Evolutionary conservation across 1,140 invertebrate species (phyloP).

Genomic region (Conus ventricosus): DNA sequence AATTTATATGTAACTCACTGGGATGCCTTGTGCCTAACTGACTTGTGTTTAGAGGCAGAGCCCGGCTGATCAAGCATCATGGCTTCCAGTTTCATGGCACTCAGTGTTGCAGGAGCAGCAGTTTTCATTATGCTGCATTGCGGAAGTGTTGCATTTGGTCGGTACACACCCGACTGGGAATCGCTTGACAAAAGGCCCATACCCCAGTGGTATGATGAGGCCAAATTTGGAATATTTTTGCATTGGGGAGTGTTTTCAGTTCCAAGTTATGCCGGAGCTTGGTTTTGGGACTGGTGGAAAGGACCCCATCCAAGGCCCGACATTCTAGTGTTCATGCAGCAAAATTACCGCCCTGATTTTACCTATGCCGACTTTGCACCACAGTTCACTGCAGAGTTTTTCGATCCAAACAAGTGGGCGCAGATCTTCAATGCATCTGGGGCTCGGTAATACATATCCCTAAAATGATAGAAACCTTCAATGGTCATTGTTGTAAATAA

Average conservation of each 20-base stretch:
- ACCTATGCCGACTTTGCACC: conserved; percentile 71
- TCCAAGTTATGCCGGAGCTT: conserved; percentile 64
- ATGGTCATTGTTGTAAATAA: too few relatives aligned
- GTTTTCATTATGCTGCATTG: neutral
- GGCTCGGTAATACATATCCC: conserved; percentile 57
- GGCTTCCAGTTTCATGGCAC: too few relatives aligned
- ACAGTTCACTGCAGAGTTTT: conserved; percentile 68
- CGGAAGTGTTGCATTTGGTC: neutral
- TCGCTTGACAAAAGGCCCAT: conserved; percentile 73
- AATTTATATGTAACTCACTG: too few relatives aligned
- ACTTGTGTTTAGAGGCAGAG: too few relatives aligned
- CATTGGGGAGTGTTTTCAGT: conserved; percentile 76
- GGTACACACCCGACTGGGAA: conserved; percentile 68
- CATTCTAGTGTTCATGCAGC: conserved; percentile 63
- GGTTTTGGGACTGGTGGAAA: conserved; percentile 72
- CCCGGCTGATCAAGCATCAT: too few relatives aligned
- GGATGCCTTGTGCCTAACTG: too few relatives aligned
- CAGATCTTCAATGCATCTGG: conserved; percentile 66
- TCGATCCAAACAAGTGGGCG: conserved; percentile 65
- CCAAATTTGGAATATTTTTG: conserved; percentile 75
- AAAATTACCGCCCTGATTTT: conserved; percentile 67
- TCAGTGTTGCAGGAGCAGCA: too few relatives aligned
- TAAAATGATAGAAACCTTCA: too few relatives aligned
- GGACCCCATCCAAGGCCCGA: neutral
- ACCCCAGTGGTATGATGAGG: conserved; percentile 74